Base-by-base conservation (phyloP, 2,888 invertebrate genomes). In the Pseudococcus viburni region DNA sequence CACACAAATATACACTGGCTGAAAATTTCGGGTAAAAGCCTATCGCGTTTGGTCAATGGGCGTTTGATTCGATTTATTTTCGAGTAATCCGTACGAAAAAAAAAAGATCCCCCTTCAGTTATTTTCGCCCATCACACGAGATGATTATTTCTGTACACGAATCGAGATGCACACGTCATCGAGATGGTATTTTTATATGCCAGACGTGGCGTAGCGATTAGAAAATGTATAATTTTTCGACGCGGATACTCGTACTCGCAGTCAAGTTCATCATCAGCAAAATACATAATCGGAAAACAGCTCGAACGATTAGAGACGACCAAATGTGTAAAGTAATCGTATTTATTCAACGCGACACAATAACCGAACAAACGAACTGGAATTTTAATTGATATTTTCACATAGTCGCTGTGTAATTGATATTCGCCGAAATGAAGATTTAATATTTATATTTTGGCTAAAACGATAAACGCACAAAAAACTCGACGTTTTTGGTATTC, bases 371-470 rank as follows among this genome's bases (percentile, higher is more conserved):
- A 59, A 59, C 59, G 19, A 59, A 59, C 9, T 3, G n/a, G 19
- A 19, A 59, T 59, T 59, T 59, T 59, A 59, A 59, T 59, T 51
- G 51, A 51, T 17, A 17, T 15, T 51, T 51, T 51, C 19, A 19
- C 19, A 19, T 17, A 15, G 17, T 55, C 8, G 5, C 19, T 5
- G 59, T 59, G 51, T 59, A 19, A n/a, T 59, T 59, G 59, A 59
- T 19, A 59, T 59, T 59, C 59, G 59, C 19, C 59, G 59, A 59
- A 59, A 59, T 59, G 59, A 59, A n/a, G 59, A 59, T 19, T 59
- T 59, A 19, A 59, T 59, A n/a, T 59, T 59, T 59, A 59, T 59
- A 19, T 59, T 59, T 59, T 59, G 19, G 19, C 59, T 19, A 59
- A 59, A 59, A 59, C 19, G 19, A 19, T 59, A 59, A 59, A 59